Evolutionary conservation across 2,888 invertebrate genomes (phyloP).

Genomic region (Drosophila prolongata): DNA sequence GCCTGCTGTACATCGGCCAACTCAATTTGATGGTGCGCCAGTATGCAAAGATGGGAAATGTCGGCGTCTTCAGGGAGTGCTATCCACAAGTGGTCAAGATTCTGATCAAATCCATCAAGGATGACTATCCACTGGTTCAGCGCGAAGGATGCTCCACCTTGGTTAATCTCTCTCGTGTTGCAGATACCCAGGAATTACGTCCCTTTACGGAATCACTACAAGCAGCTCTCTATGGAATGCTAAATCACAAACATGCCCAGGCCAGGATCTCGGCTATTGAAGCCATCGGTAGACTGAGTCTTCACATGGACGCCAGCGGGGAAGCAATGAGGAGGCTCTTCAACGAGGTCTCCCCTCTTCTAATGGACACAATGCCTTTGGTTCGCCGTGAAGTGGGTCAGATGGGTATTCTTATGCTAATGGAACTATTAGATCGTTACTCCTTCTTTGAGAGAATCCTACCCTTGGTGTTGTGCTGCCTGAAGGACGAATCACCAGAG

Average conservation of each 20-base stretch:
- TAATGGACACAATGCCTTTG: conserved; percentile 93
- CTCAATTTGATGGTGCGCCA: conserved; percentile 88
- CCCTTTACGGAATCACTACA: conserved; percentile 90
- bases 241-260: conserved; percentile 93
- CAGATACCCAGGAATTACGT: conserved; percentile 88
- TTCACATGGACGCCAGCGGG: conserved; percentile 88
- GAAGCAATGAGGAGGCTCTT: conserved; percentile 90
- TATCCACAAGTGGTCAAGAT: conserved; percentile 89
- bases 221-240: conserved; percentile 89
- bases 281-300: conserved; percentile 87
- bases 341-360: conserved; percentile 92
- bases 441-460: conserved; percentile 94
- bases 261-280: conserved; percentile 90
- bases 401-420: conserved; percentile 91
- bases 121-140: conserved; percentile 93
- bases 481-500: conserved; percentile 92
- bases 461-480: conserved; percentile 92
- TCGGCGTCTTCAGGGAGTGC: conserved; percentile 68
- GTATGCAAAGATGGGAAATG: conserved; percentile 86
- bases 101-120: conserved; percentile 89
- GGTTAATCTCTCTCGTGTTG: conserved; percentile 85
- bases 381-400: conserved; percentile 91
- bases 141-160: conserved; percentile 91
- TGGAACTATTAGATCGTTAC: conserved; percentile 92
- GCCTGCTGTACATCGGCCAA: conserved; percentile 88